Evolutionary conservation across 2,888 invertebrate species (phyloP).

Genomic region (Machimus rusticus): DNA sequence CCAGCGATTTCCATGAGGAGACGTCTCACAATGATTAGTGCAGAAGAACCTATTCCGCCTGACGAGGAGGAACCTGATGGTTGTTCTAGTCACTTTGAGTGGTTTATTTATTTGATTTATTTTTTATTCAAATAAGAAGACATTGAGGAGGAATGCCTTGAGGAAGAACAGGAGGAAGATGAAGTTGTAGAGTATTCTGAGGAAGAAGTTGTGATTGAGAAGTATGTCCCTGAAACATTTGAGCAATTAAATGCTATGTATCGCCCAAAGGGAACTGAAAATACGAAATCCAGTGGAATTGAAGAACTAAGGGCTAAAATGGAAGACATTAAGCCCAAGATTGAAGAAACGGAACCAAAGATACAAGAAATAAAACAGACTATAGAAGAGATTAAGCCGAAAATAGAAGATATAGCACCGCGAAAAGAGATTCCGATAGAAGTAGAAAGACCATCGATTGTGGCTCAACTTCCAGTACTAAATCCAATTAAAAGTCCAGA

Average conservation of each 20-base stretch:
- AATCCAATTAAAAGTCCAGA: background rate
- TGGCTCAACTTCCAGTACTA: background rate
- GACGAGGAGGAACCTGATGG: conserved; percentile 55
- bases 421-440: conserved; percentile 52
- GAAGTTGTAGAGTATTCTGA: conserved; percentile 52
- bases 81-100: conserved; percentile 51
- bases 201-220: conserved; percentile 45
- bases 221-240: conserved; percentile 57
- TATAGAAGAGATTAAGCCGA: background rate
- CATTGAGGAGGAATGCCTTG: conserved; percentile 47
- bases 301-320: conserved; percentile 54
- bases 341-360: conserved; percentile 21
- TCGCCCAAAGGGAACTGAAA: conserved; percentile 46
- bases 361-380: conserved; percentile 27
- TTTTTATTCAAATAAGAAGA: conserved; percentile 17
- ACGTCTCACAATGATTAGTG: conserved; percentile 58
- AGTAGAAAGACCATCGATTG: background rate
- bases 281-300: conserved; percentile 53
- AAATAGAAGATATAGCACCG: background rate
- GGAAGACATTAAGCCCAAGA: conserved; percentile 59
- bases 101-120: background rate
- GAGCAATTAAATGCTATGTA: conserved; percentile 59
- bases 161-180: conserved; percentile 61
- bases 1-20: conserved; percentile 54
- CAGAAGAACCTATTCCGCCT: conserved; percentile 55